Base-by-base conservation (phyloP, 2,113 vertebrate genomes). In the Anarrhichthys ocellatus region DNA sequence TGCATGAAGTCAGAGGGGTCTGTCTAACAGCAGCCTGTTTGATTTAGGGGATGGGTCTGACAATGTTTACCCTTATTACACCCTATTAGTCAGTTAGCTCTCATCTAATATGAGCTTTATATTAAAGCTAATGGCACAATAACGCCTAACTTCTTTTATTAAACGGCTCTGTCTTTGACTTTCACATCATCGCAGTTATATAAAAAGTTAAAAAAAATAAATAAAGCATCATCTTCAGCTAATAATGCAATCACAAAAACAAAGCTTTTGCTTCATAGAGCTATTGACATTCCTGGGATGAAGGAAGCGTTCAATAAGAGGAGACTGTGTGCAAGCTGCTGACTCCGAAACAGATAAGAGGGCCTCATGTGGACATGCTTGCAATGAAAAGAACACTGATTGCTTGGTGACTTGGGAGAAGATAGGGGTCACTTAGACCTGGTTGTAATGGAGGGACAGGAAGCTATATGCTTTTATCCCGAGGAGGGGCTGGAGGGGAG, bases 341-440 rank as follows among this genome's bases (percentile, higher is more conserved):
- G 71, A 46, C 62, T 75, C 54, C 69, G 83, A 71, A 84, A 22
- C 32, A 73, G 65, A 71, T 54, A 58, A 75, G 84, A 81, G 73
- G 11, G 73, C 32, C 56, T 69, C 36, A 7, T 27, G 48, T 50
- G 65, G 75, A 86, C 71, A 65, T 24, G 76, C 50, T 54, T n/a
- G 54, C 61, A 59, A 48, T 6, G 22, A 83, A 83, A 46, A 56
- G 42, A 64, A 73, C 61, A 71, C 70, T 78, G 87, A 89, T 88
- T 83, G 73, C 81, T 52, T 42, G 40, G 79, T 74, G 89, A 83
- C 73, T 81, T 61, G 36, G 32, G 66, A 85, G 79, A 82, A 77
- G 78, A 87, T 69, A 64, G 36, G 44, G 84, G 83, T 90, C 81
- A 85, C 36, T 18, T 54, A 72, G 75, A 87, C 76, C 83, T 78